Evolutionary conservation across 2,888 invertebrate species (phyloP), one percentile per base, ranked within the genome.

Genomic region (Alentia gelatinosa): DNA sequence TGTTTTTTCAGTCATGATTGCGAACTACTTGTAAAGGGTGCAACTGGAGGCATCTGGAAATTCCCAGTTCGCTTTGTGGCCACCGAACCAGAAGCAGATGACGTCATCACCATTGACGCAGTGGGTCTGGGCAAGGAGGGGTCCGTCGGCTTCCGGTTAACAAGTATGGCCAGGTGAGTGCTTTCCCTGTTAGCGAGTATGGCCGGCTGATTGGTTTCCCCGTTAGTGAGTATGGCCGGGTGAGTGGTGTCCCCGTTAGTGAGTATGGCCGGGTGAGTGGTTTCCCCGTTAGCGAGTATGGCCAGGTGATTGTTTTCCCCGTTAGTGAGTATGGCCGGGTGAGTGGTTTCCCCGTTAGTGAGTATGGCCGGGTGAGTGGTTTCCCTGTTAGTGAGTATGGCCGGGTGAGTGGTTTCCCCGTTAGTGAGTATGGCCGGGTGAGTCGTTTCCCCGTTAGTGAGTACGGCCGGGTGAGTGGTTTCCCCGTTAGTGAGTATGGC

Each of bases 61-160:
- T 96, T 95, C 92, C 96, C 96, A 0, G 92, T 96, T 9, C 92
- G 93, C n/a, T 95, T 96, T 93, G 92, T 94, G 15, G 95, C 96
- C 75, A 92, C 94, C 15, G 96, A 96, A 86, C 95, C 96, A 5
- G 95, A 94, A 5, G 94, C 95, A 5, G 96, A 96, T 93, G 96
- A 96, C 92, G 92, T 93, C n/a, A 94, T 96, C 50, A 92, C 93
- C 33, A 94, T 96, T 35, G 95, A 96, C 92, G 95, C 96, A 26
- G 93, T 94, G 1, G 96, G 96, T 9, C 94, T 96, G 1, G 93
- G 94, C 91, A 95, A 95, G 90, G 94, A 94, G 63, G 95, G 95
- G 1, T 93, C 93, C 68, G 93, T 95, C 56, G 95, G 95, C 9
- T 95, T 96, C 93, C 92, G 95, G 79, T 94, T 96, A 23, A 94